phyloP scores from a whole-genome alignment of 2,888 invertebrate species.

The Lucinisca nassula region DNA sequence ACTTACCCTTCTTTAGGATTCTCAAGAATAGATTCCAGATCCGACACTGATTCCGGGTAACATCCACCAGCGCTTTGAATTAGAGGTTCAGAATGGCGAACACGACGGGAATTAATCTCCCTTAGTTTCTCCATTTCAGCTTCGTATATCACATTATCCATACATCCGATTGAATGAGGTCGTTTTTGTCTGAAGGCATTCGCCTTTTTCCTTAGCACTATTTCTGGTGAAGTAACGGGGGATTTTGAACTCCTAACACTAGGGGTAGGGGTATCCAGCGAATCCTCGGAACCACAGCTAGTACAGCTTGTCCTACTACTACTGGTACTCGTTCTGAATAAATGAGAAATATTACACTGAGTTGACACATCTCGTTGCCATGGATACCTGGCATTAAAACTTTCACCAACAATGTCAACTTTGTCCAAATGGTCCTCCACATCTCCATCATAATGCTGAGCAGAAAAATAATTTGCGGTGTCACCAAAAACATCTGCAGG shows the following conservation, averaged over 20 bases:
- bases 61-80: constrained; percentile 9
- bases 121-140: constrained; percentile 70
- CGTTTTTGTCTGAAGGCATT: constrained; percentile 36
- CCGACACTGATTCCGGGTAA: constrained; percentile 71
- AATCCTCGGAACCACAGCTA: constrained; percentile 20
- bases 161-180: constrained; percentile 70
- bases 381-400: constrained; percentile 80
- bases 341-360: constrained; percentile 76
- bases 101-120: constrained; percentile 55
- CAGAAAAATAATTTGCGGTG: neutral
- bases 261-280: neutral
- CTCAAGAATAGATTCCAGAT: constrained; percentile 79
- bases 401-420: constrained; percentile 83
- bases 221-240: neutral
- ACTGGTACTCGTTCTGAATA: constrained; percentile 25
- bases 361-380: constrained; percentile 84
- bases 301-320: constrained; percentile 29
- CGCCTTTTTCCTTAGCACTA: constrained; percentile 19
- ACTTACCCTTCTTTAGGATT: constrained; percentile 71
- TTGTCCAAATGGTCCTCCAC: constrained; percentile 33
- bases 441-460: neutral
- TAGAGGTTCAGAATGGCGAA: constrained; percentile 65
- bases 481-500: neutral
- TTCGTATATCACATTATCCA: constrained; percentile 59
- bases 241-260: neutral